Evolutionary conservation across 2,888 invertebrate species (phyloP).

Genomic region (Megaustenia siamemsis): DNA sequence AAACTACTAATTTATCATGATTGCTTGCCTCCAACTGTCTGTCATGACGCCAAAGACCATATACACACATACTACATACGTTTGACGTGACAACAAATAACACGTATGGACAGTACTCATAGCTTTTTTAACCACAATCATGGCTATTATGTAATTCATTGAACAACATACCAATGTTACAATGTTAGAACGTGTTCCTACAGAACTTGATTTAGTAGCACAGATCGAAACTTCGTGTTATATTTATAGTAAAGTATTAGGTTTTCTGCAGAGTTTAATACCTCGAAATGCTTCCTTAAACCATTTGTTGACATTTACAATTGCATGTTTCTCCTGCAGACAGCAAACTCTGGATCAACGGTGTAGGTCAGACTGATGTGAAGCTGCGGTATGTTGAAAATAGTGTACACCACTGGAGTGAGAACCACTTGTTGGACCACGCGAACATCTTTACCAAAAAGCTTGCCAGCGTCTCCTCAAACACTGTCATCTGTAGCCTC

Average conservation of each 20-base stretch:
- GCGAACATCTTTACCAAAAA: neutral
- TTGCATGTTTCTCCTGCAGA: neutral
- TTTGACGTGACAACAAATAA: too few relatives aligned
- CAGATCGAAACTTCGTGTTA: slow-evolving; percentile 33
- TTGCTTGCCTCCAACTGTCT: too few relatives aligned
- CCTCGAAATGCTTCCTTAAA: neutral
- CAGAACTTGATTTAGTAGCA: too few relatives aligned
- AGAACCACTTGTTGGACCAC: slow-evolving; percentile 13
- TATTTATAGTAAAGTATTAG: slow-evolving; percentile 23
- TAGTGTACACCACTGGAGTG: neutral
- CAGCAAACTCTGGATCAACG: neutral
- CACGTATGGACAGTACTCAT: too few relatives aligned
- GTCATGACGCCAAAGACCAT: too few relatives aligned
- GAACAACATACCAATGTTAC: too few relatives aligned
- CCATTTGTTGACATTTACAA: neutral
- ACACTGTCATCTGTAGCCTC: too few relatives aligned
- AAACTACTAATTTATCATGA: too few relatives aligned
- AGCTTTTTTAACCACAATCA: too few relatives aligned
- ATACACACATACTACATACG: too few relatives aligned
- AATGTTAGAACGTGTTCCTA: too few relatives aligned
- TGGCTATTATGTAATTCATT: too few relatives aligned
- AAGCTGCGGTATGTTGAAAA: slow-evolving; percentile 19
- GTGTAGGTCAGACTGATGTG: neutral
- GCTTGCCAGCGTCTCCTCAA: neutral
- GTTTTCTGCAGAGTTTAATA: neutral